These are phyloP conservation scores for Corythoichthys intestinalis DNA, from an alignment of 2,113 vertebrate genomes.

Conservation along the genomic window DNA sequence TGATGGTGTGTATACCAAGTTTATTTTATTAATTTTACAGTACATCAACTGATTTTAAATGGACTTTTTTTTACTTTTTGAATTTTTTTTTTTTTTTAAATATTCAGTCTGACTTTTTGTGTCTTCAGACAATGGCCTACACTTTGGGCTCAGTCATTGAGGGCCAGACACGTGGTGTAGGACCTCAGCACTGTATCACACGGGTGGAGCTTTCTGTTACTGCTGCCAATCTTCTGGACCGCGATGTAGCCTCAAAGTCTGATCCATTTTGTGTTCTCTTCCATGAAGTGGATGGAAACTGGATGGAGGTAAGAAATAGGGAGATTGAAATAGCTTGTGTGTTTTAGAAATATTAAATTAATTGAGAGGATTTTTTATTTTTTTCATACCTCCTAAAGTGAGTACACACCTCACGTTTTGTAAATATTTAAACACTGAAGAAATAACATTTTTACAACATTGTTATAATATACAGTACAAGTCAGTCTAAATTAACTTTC, in stretches of 20 bases:
- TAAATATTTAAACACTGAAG: too few relatives aligned
- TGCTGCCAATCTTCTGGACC: slow-evolving; percentile 86
- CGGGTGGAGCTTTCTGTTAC: slow-evolving; percentile 89
- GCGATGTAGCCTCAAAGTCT: slow-evolving; percentile 95
- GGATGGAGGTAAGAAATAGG: slow-evolving; percentile 85
- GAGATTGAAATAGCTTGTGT: background rate
- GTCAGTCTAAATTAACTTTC: too few relatives aligned
- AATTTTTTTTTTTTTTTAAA: background rate
- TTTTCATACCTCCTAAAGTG: too few relatives aligned
- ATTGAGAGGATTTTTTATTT: too few relatives aligned
- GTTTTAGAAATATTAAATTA: too few relatives aligned
- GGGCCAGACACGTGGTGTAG: slow-evolving; percentile 56
- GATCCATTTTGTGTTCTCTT: slow-evolving; percentile 98
- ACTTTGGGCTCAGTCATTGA: slow-evolving; percentile 56
- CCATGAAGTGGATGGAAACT: slow-evolving; percentile 84
- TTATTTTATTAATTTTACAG: background rate
- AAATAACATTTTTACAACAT: too few relatives aligned
- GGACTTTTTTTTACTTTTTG: background rate
- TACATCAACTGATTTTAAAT: background rate
- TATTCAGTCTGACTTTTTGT: slow-evolving; percentile 9
- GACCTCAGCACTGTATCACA: slow-evolving; percentile 85
- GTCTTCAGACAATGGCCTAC: slow-evolving; percentile 80
- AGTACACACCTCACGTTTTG: too few relatives aligned
- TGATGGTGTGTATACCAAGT: background rate
- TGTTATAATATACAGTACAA: too few relatives aligned